Base-by-base conservation (phyloP, 1,140 invertebrate species). In the Halesus radiatus region DNA sequence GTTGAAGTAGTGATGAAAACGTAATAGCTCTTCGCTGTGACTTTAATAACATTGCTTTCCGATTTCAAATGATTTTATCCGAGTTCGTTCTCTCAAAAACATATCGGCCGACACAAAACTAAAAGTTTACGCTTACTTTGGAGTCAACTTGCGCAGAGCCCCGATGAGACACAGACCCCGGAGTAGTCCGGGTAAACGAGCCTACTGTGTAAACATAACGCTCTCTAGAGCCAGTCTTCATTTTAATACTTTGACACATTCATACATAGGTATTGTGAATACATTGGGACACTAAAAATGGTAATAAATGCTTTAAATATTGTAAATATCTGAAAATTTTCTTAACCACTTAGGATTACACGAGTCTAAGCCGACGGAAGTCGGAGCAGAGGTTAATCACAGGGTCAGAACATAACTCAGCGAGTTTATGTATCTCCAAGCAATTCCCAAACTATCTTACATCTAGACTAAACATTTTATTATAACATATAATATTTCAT, bases 171-270 rank as follows among this genome's bases (percentile, higher is more conserved):
- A 45, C 62, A 29, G 62, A 64, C 62, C 29, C 37, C 37, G 62
- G 62, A 54, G 76, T 13, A 45, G 37, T 7, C 37, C 37, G 37
- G 54, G 15, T n/a, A 52, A 81, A 20, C 50, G 3, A 37, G 56
- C 77, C 18, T 66, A 26, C 23, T 66, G 8, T 52, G 68, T 72
- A 72, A 72, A 72, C 52, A 23, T 70, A 80, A 26, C 52, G 62
- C 73, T 76, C 73, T 77, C 74, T 64, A 74, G 70, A 75, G 76
- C 80, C 80, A 79, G 80, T 81, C 80, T 81, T 79, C 58, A 60
- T 68, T 76, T 75, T 79, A 75, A 79, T 81, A 79, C 77, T 81
- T 81, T 81, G 80, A 81, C 80, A 81, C 80, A 73, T 62, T 81
- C 68, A 73, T 80, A 74, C 77, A 54, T 79, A 66, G 29, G 18